Evolutionary conservation across 2,113 vertebrate genomes (phyloP).

Genomic region (Naja naja): DNA sequence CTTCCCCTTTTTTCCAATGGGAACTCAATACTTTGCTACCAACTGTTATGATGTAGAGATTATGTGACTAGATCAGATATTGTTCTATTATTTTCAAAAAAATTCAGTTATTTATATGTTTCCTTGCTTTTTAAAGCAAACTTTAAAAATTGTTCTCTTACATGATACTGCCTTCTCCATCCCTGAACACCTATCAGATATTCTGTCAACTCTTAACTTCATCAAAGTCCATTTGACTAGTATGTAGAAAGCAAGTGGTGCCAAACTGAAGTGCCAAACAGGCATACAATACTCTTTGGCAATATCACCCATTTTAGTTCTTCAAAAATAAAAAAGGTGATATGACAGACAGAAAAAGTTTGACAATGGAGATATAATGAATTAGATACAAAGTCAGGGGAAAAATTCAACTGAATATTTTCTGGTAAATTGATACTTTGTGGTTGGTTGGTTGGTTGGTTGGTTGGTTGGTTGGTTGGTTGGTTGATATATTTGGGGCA

Average conservation of each 20-base stretch:
- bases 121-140: background rate
- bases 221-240: background rate
- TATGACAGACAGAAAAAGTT: background rate
- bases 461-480: background rate
- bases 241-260: background rate
- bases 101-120: background rate
- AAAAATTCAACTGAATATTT: background rate
- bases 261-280: background rate
- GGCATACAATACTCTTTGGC: background rate
- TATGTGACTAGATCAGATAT: slow-evolving; percentile 41
- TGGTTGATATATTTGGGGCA: background rate
- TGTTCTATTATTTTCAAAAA: slow-evolving; percentile 40
- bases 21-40: background rate
- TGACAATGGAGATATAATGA: background rate
- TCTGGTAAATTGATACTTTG: background rate
- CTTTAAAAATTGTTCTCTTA: background rate
- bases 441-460: background rate
- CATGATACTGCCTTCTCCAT: background rate
- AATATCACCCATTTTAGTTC: background rate
- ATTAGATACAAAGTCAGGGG: background rate
- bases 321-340: background rate
- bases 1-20: background rate
- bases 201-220: background rate
- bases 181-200: background rate
- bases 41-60: slow-evolving; percentile 39